Evolutionary conservation across 2,113 vertebrate species (phyloP).

Genomic region (Notothenia coriiceps): DNA sequence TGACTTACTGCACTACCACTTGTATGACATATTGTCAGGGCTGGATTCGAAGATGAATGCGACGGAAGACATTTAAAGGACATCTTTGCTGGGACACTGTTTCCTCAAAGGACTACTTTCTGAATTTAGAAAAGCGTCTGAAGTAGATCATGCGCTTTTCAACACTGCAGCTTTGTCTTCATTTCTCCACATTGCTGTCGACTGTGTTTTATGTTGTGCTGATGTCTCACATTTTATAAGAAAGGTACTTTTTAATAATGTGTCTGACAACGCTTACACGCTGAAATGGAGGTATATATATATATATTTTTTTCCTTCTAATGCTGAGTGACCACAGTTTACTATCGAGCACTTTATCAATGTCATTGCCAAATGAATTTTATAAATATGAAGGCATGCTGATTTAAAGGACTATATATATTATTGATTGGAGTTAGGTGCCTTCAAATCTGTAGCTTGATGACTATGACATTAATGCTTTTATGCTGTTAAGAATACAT

Average conservation of each 20-base stretch:
- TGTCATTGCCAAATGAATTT: constrained; percentile 23
- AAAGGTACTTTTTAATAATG: constrained; percentile 55
- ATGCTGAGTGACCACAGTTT: constrained; percentile 50
- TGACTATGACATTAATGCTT: constrained; percentile 1
- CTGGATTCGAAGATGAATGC: constrained; percentile 55
- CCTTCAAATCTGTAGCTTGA: constrained; percentile 39
- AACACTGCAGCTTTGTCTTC: constrained; percentile 44
- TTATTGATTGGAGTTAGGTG: constrained; percentile 30
- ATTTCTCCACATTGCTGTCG: constrained; percentile 45
- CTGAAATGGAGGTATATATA: constrained; percentile 20
- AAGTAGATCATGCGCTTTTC: constrained; percentile 18
- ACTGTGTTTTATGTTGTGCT: constrained; percentile 23
- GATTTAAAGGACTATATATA: constrained; percentile 7
- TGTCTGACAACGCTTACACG: constrained; percentile 16
- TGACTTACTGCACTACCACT: constrained; percentile 71
- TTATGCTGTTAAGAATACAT: constrained; percentile 15
- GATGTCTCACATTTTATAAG: constrained; percentile 42
- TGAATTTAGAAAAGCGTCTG: constrained; percentile 48
- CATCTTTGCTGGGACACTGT: constrained; percentile 31
- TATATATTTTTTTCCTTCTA: constrained; percentile 27
- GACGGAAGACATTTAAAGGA: constrained; percentile 36
- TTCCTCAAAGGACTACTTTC: constrained; percentile 20
- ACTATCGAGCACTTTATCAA: constrained; percentile 77
- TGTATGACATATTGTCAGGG: constrained; percentile 86
- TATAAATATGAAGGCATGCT: constrained; percentile 14